phyloP scores from a whole-genome alignment of 2,888 invertebrate species.

The Acanthococcus lagerstroemiae region DNA sequence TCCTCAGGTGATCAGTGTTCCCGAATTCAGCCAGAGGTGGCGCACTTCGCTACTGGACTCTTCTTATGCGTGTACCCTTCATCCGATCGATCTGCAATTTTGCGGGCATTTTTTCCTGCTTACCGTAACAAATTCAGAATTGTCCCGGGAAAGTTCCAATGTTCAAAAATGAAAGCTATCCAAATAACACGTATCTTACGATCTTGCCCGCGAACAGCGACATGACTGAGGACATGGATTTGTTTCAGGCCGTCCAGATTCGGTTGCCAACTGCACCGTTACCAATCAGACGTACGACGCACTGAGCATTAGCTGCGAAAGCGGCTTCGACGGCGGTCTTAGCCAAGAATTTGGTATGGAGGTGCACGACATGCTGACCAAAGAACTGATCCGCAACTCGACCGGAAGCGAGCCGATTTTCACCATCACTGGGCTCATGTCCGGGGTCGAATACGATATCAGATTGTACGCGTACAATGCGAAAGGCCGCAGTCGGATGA shows the following conservation, averaged over 20 bases:
- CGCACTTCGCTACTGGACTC: too few species aligned
- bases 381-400: slow-evolving; percentile 49
- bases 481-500: slow-evolving; percentile 59
- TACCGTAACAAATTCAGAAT: too few species aligned
- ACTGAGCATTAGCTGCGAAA: slow-evolving; percentile 59
- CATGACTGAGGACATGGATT: too few species aligned
- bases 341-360: slow-evolving; percentile 64
- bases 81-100: too few species aligned
- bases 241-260: slow-evolving; percentile 58
- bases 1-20: too few species aligned
- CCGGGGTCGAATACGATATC: slow-evolving; percentile 59
- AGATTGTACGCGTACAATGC: slow-evolving; percentile 58
- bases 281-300: slow-evolving; percentile 63
- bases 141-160: too few species aligned
- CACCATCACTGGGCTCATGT: slow-evolving; percentile 54
- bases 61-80: too few species aligned
- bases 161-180: too few species aligned
- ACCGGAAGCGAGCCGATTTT: slow-evolving; percentile 53
- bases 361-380: slow-evolving; percentile 49
- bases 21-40: too few species aligned
- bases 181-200: too few species aligned
- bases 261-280: slow-evolving; percentile 60
- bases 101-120: too few species aligned
- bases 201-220: too few species aligned
- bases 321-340: slow-evolving; percentile 67